Base-by-base conservation (phyloP, 1,140 invertebrate species). In the Drosophila sechellia region DNA sequence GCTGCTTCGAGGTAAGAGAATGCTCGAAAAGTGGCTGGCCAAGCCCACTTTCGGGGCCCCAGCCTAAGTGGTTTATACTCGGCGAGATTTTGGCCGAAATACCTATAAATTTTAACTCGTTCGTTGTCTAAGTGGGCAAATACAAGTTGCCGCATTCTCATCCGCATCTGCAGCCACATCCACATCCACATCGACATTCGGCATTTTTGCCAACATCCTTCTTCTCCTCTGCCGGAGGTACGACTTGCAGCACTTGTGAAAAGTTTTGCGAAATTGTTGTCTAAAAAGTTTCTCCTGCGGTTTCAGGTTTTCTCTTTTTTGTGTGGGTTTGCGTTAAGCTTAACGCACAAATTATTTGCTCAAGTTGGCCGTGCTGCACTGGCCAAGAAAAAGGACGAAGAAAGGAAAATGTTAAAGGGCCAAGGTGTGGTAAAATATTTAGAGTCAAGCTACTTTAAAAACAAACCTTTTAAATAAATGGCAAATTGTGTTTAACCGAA, bases 81-180 rank as follows among this genome's bases (percentile, higher is more conserved):
- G 63, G 84, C 79, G 68, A 89, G 84, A 89, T 87, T 89, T 87
- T 87, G 73, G 68, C 50, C 77, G 84, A 87, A 87, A 87, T 84
- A 87, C 84, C 83, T 84, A 87, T 87, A 87, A 87, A 87, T 87
- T 87, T 89, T 80, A 89, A 89, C 83, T 87, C 83, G 61, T 79
- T 86, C 79, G 58, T 69, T 89, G 83, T 86, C 70, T 86, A 86
- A 86, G 83, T 89, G 83, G 83, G 83, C 84, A 89, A 79, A 76
- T 77, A 87, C 79, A 73, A 76, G 61, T 69, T 87, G 59, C 35
- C 78, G 49, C 43, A 70, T 61, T 54, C 57, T 25, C 74, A 69
- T 34, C 25, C 31, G n/a, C 66, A 70, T 39, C 68, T 22, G 34
- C 64, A 64, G 15, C 64, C 42, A 43, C 42, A 43, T 43, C 45